phyloP scores from a whole-genome alignment of 1,140 invertebrate genomes.

The Saccostrea cuccullata region DNA sequence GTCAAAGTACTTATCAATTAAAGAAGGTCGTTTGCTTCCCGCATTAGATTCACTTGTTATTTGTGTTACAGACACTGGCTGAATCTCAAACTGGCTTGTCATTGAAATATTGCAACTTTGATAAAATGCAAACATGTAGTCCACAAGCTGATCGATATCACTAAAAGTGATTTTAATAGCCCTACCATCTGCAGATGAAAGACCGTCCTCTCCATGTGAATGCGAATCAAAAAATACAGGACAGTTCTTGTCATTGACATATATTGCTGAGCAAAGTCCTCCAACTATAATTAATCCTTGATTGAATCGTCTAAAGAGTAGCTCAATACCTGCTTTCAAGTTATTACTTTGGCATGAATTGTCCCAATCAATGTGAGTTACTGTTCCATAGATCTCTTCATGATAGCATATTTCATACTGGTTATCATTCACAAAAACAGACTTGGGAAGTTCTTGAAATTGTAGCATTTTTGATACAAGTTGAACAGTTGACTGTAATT shows the following conservation, averaged over 20 bases:
- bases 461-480: constrained; percentile 30
- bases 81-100: constrained; percentile 11
- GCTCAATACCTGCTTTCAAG: background rate
- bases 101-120: constrained; percentile 39
- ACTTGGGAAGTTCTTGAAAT: constrained; percentile 31
- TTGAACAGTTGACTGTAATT: constrained; percentile 21
- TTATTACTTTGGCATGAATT: background rate
- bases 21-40: no score
- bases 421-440: background rate
- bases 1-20: no score
- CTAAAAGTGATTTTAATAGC: constrained; percentile 4
- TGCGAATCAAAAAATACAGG: constrained; percentile 40
- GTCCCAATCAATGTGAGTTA: constrained; percentile 19
- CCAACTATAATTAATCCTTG: constrained; percentile 39
- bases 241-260: background rate
- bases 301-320: background rate
- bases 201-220: constrained; percentile 29
- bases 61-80: no score
- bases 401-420: background rate
- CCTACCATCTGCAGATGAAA: constrained; percentile 35
- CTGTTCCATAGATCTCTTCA: constrained; percentile 15
- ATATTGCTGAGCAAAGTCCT: constrained; percentile 35
- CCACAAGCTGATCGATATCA: background rate
- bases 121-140: constrained; percentile 29
- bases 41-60: no score